phyloP scores from a whole-genome alignment of 1,140 invertebrate genomes.

The Stratiolaelaps scimitus region DNA sequence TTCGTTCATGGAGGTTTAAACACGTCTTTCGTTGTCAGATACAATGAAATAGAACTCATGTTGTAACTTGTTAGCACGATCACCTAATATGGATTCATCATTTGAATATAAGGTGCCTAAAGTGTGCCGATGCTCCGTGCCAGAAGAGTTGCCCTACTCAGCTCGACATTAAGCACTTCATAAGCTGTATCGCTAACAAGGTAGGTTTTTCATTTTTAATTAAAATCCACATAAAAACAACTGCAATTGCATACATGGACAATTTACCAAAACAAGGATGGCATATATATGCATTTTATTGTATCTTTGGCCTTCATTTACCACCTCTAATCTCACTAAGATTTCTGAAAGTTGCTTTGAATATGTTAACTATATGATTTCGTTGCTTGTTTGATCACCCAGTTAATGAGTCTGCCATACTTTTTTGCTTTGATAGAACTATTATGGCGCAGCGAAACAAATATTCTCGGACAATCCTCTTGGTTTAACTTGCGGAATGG shows the following conservation, averaged over 20 bases:
- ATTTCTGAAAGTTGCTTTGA: neutral
- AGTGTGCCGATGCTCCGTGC: conserved; percentile 95
- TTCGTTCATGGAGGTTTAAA: neutral
- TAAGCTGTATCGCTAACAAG: conserved; percentile 89
- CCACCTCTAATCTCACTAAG: too few relatives aligned
- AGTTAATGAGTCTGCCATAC: conserved; percentile 5
- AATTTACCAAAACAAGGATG: too few relatives aligned
- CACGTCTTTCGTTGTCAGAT: neutral
- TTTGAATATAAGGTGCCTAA: conserved; percentile 57
- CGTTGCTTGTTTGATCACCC: too few relatives aligned
- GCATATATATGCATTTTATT: neutral
- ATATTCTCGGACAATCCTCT: conserved; percentile 95
- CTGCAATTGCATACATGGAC: too few relatives aligned
- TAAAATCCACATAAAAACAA: too few relatives aligned
- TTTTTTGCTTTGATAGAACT: conserved; percentile 54
- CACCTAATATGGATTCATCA: neutral
- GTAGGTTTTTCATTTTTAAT: conserved; percentile 45
- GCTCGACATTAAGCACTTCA: conserved; percentile 90
- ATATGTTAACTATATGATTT: too few relatives aligned
- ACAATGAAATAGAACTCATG: neutral
- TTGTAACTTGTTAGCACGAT: neutral
- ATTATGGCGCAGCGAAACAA: conserved; percentile 90
- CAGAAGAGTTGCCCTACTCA: conserved; percentile 97
- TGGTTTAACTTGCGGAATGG: conserved; percentile 94
- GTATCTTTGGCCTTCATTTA: conserved; percentile 14